Percentiles rank a stretch among this genome's conserved stretches.
Conservation (phyloP, 2,797 vertebrate genomes). For the Decapterus maruadsi region DNA sequence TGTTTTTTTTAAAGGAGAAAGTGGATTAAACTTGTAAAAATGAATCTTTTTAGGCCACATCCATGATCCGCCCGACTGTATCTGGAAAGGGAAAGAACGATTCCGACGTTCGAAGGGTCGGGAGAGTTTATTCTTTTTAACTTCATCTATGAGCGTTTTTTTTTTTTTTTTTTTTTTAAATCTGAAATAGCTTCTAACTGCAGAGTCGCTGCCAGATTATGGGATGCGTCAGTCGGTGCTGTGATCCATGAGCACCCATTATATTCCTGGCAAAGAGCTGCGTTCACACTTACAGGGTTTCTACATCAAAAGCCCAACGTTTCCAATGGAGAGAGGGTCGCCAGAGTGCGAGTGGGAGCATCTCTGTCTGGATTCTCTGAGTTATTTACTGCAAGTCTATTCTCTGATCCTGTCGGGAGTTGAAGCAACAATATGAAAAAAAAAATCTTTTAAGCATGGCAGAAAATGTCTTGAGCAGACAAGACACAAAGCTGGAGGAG, state of each 20-base stretch:
- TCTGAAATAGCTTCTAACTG: not conserved
- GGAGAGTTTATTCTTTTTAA: not conserved
- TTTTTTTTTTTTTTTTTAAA: conserved; percentile 15
- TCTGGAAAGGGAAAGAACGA: not conserved
- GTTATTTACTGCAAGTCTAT: not conserved
- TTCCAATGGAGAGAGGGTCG: not conserved
- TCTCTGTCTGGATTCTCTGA: not conserved
- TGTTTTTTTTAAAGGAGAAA: too few relatives aligned
- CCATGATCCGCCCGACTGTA: too few relatives aligned
- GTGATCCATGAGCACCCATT: conserved; percentile 10
- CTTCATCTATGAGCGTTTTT: conserved; percentile 1
- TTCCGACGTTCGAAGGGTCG: not conserved
- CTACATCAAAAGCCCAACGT: conserved; percentile 4
- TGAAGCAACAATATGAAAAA: too few relatives aligned
- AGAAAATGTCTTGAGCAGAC: not conserved
- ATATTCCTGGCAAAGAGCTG: not conserved
- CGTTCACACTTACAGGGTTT: conserved; percentile 1
- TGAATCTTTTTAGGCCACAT: too few relatives aligned
- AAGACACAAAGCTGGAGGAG: too few relatives aligned
- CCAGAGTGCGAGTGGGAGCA: not conserved
- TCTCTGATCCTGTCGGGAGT: not conserved
- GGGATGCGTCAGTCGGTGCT: not conserved
- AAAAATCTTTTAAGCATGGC: not conserved
- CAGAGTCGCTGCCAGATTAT: not conserved
- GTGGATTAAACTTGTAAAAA: too few relatives aligned